Percentiles rank a stretch among this genome's conserved stretches.
Conservation (phyloP, 2,113 vertebrate genomes). For the Gnathonemus echidnorhynchus region DNA sequence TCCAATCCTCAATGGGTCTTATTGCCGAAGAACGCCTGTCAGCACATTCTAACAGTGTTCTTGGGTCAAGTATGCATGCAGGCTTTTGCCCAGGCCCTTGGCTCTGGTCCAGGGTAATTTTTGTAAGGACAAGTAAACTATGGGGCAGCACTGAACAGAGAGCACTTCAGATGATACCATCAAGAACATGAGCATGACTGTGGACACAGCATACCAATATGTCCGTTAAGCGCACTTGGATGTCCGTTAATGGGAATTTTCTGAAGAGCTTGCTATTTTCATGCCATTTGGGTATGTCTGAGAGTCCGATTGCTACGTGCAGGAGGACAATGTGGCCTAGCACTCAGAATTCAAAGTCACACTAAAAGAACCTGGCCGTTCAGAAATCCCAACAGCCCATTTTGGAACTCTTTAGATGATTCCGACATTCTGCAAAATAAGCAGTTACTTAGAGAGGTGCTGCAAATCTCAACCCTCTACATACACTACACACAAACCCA, state of each 20-base stretch:
- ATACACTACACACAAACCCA: neutral
- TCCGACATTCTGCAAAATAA: neutral
- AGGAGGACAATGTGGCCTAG: neutral
- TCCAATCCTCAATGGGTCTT: constrained; percentile 26
- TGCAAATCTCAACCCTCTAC: neutral
- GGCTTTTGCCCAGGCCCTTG: constrained; percentile 28
- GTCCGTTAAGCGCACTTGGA: constrained; percentile 18
- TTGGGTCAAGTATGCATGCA: constrained; percentile 19
- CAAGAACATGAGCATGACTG: constrained; percentile 25
- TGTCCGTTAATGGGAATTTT: constrained; percentile 15
- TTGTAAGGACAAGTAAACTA: constrained; percentile 46
- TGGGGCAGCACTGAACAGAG: constrained; percentile 27
- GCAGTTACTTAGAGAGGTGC: constrained; percentile 2
- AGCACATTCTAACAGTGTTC: constrained; percentile 33
- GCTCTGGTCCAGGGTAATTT: constrained; percentile 40
- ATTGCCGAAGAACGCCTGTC: constrained; percentile 32
- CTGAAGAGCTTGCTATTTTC: constrained; percentile 2
- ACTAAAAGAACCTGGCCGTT: neutral
- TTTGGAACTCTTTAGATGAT: neutral
- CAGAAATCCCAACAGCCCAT: neutral
- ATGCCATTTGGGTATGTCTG: neutral
- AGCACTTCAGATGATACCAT: constrained; percentile 36
- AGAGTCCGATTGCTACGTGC: neutral
- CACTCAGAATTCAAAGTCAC: neutral
- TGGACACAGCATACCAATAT: constrained; percentile 35